Base-by-base conservation (phyloP, 2,888 invertebrate species). In the Trachelus troglodyta region DNA sequence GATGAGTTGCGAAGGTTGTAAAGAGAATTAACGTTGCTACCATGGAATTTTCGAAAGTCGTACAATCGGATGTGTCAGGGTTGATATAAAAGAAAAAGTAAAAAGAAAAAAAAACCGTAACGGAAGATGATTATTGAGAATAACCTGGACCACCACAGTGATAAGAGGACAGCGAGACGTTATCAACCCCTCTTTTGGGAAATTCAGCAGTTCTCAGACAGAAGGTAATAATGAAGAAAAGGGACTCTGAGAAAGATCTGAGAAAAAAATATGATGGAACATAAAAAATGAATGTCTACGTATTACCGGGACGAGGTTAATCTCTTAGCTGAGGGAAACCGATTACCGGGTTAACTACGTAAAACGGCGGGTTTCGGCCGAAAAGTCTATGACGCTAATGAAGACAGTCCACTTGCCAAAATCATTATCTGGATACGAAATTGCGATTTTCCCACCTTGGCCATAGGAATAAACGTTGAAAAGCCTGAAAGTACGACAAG, bases 11-110 rank as follows among this genome's bases (percentile, higher is more conserved):
- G 74, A 80, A 75, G 82, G 80, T 79, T 79, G 81, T 80, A 83
- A 85, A 82, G 77, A 83, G 79, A 80, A 85, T 85, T 85, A 86
- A 85, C 79, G 81, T 79, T 76, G 69, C 75, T 69, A 6, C 68
- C 75, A 69, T 78, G 75, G 74, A 81, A 80, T 78, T 81, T 77
- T 77, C 74, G 82, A 76, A 81, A 80, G 76, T 76, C 75, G 69
- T 12, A 80, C 77, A 81, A 85, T 82, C 80, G 76, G 69, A 69
- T 34, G 69, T 34, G 79, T 69, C 56, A 56, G 56, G 15, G 23
- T 56, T 23, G 23, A 56, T 23, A 23, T 56, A 56, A 23, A 56
- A 9, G 23, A 2, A 56, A 56, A 56, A 6, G 9, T 23, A 23
- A 9, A 56, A 56, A 9, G 15, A 40, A 40, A 15, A 56, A 56